Percentiles rank a stretch among this genome's conserved stretches.
phyloP scores from a whole-genome alignment of 2,797 vertebrate genomes.

The Darevskia nairensis region DNA sequence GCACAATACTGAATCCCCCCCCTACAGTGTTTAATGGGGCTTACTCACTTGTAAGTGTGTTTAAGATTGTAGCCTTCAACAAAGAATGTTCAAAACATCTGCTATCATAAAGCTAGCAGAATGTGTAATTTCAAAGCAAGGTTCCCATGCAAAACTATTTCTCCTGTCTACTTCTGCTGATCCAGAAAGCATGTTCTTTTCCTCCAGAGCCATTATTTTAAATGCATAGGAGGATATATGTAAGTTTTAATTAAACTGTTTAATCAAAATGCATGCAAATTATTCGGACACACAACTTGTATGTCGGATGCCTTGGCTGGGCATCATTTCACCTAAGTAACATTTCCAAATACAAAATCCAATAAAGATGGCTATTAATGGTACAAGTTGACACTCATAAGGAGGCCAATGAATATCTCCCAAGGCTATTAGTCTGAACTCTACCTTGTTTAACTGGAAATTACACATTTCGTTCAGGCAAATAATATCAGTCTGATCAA shows the following conservation, averaged over 20 bases:
- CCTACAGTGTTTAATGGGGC: too few relatives aligned
- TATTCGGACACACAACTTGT: background rate
- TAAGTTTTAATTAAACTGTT: background rate
- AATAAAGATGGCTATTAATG: background rate
- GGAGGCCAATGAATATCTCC: conserved; percentile 42
- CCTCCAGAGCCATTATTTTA: background rate
- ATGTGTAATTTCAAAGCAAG: background rate
- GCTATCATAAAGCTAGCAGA: background rate
- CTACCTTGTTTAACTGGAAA: conserved; percentile 67
- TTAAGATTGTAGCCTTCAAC: background rate
- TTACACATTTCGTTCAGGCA: conserved; percentile 66
- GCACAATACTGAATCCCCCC: too few relatives aligned
- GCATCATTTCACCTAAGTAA: background rate
- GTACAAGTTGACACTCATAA: background rate
- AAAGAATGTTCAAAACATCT: background rate
- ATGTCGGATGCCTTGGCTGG: background rate
- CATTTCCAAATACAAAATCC: background rate
- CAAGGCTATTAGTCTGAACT: conserved; percentile 52
- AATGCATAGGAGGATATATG: background rate
- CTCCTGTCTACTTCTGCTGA: too few relatives aligned
- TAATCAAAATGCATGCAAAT: background rate
- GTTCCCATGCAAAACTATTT: background rate
- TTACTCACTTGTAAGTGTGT: background rate
- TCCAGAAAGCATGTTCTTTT: background rate
- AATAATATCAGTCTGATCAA: conserved; percentile 68